phyloP scores from a whole-genome alignment of 2,888 invertebrate genomes.

The Brachycybe producta region DNA sequence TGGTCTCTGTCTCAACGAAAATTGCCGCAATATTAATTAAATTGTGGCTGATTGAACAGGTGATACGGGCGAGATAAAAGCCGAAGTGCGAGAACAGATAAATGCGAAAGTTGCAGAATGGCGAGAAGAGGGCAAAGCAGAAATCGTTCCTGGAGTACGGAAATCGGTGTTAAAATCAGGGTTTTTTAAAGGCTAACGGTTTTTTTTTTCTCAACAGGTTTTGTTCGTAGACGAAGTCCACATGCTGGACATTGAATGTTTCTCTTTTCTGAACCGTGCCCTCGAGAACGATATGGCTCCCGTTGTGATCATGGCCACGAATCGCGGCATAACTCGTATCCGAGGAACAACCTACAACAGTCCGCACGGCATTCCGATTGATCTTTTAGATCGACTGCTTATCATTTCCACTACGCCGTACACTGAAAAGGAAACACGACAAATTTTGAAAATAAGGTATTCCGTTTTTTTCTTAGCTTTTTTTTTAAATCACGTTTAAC shows the following conservation, averaged over 20 bases:
- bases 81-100: slow-evolving; percentile 94
- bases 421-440: slow-evolving; percentile 70
- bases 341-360: slow-evolving; percentile 85
- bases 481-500: background rate
- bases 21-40: background rate
- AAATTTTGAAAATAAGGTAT: slow-evolving; percentile 74
- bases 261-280: slow-evolving; percentile 93
- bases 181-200: background rate
- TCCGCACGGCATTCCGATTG: slow-evolving; percentile 95
- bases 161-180: background rate
- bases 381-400: slow-evolving; percentile 86
- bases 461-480: slow-evolving; percentile 21
- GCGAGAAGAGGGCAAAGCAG: slow-evolving; percentile 98
- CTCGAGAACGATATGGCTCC: slow-evolving; percentile 95
- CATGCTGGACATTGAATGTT: slow-evolving; percentile 98
- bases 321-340: slow-evolving; percentile 85
- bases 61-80: slow-evolving; percentile 98
- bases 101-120: slow-evolving; percentile 95
- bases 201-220: slow-evolving; percentile 41
- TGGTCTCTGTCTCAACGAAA: background rate
- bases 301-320: slow-evolving; percentile 97
- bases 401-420: slow-evolving; percentile 87
- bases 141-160: slow-evolving; percentile 84
- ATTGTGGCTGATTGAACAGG: slow-evolving; percentile 42
- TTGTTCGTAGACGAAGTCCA: slow-evolving; percentile 95